phyloP scores from a whole-genome alignment of 2,888 invertebrate genomes.

The Troilus luridus region DNA sequence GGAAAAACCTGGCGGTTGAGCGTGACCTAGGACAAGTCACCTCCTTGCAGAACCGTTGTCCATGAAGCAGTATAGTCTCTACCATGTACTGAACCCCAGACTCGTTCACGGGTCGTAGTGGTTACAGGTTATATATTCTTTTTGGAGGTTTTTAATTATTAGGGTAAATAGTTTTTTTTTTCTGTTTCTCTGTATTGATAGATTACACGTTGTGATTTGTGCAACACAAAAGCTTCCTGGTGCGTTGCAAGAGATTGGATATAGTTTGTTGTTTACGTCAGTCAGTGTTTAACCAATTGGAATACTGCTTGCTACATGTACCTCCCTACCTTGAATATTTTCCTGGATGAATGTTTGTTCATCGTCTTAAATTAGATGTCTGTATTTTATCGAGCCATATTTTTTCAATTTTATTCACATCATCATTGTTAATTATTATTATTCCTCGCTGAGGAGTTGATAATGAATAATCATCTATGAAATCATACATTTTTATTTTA shows the following conservation, averaged over 20 bases:
- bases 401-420: background rate
- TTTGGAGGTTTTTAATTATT: background rate
- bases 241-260: background rate
- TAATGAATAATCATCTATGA: no score
- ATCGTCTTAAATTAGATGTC: background rate
- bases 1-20: no score
- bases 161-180: background rate
- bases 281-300: background rate
- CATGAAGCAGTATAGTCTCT: no score
- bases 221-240: background rate
- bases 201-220: background rate
- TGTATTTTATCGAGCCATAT: background rate
- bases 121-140: no score
- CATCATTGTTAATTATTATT: no score
- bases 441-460: no score
- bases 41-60: no score
- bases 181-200: background rate
- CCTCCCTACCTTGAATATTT: background rate
- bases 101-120: no score
- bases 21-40: no score
- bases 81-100: no score
- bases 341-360: background rate
- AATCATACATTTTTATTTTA: no score
- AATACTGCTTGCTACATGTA: background rate
- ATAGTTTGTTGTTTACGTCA: background rate